Evolutionary conservation across 2,888 invertebrate genomes (phyloP).

Genomic region (Ganaspis brasiliensis): DNA sequence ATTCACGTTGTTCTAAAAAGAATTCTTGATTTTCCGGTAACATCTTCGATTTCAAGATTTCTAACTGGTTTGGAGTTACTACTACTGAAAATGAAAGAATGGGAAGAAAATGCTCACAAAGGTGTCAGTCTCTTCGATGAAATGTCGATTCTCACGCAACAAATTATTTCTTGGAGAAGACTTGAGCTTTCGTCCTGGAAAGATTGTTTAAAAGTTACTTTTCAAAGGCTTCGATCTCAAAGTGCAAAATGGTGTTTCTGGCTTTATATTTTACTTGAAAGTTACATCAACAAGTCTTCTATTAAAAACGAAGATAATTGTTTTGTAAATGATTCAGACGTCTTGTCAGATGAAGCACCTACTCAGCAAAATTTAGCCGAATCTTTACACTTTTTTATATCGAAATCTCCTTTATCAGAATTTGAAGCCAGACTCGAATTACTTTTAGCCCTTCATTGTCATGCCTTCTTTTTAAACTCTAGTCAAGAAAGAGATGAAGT

Average conservation of each 20-base stretch:
- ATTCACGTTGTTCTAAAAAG: constrained; percentile 86
- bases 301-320: not conserved
- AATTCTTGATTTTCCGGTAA: constrained; percentile 87
- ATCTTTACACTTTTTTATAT: constrained; percentile 91
- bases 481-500: constrained; percentile 81
- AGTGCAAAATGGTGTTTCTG: constrained; percentile 96
- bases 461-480: constrained; percentile 85
- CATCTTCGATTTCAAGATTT: constrained; percentile 92
- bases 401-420: constrained; percentile 91
- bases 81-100: constrained; percentile 91
- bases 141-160: constrained; percentile 88
- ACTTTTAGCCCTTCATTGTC: constrained; percentile 91
- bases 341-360: constrained; percentile 64
- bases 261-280: constrained; percentile 87
- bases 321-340: constrained; percentile 43
- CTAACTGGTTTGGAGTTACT: constrained; percentile 95
- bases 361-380: constrained; percentile 81
- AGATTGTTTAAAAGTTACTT: constrained; percentile 88
- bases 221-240: constrained; percentile 85
- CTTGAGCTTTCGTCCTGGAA: constrained; percentile 95
- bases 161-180: constrained; percentile 95
- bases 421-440: constrained; percentile 90
- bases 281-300: constrained; percentile 80
- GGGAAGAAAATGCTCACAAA: constrained; percentile 95
- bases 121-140: constrained; percentile 90